Evolutionary conservation across 2,888 invertebrate genomes (phyloP).

Genomic region (Drosophila melanosoma): DNA sequence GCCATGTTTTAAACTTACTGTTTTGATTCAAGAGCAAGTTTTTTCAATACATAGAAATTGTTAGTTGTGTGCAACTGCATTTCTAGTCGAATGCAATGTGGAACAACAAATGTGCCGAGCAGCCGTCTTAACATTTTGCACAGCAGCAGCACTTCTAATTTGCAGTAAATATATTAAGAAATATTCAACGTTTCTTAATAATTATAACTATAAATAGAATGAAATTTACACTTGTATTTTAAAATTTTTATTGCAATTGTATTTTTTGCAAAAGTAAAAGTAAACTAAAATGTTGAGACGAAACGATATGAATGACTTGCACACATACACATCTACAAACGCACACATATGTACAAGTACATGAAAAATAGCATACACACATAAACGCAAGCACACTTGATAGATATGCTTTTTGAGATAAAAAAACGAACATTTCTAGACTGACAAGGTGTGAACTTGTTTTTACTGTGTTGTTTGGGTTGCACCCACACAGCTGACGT

Average conservation of each 20-base stretch:
- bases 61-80: not conserved
- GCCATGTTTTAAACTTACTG: slow-evolving; percentile 16
- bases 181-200: not conserved
- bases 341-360: not conserved
- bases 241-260: not conserved
- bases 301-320: slow-evolving; percentile 13
- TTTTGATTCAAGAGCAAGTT: not conserved
- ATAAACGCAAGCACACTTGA: not conserved
- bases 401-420: not conserved
- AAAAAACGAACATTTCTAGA: not conserved
- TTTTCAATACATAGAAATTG: not conserved
- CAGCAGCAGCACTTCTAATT: not conserved
- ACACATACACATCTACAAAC: not conserved
- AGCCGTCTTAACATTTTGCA: slow-evolving; percentile 35
- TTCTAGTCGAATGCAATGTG: not conserved
- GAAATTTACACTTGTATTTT: not conserved
- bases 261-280: not conserved
- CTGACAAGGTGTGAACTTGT: slow-evolving; percentile 20
- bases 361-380: not conserved
- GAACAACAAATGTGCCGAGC: slow-evolving; percentile 4
- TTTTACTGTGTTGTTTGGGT: not conserved
- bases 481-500: slow-evolving; percentile 9
- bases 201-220: slow-evolving; percentile 9
- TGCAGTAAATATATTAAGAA: not conserved
- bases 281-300: not conserved